phyloP scores from a whole-genome alignment of 2,888 invertebrate genomes.

The Eupithecia pulchellata region DNA sequence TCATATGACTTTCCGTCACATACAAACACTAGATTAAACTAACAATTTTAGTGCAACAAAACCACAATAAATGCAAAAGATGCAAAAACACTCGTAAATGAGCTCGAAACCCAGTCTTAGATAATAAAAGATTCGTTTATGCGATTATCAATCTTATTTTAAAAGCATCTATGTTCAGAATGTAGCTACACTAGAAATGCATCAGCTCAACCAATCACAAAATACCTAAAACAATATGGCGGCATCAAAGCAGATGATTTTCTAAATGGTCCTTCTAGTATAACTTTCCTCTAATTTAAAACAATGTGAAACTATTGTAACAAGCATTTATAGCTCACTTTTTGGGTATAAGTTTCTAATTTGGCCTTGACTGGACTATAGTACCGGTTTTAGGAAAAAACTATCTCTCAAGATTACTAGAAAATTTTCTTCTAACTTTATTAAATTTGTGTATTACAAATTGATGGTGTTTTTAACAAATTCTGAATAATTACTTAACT shows the following conservation, averaged over 20 bases:
- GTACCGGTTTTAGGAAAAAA: not conserved
- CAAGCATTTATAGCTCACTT: not conserved
- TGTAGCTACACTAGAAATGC: conserved; percentile 7
- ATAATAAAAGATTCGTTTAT: conserved; percentile 32
- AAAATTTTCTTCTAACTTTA: not conserved
- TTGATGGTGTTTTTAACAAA: no score
- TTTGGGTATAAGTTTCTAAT: conserved; percentile 6
- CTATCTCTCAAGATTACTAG: not conserved
- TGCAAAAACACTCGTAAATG: conserved; percentile 19
- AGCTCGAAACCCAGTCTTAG: conserved; percentile 32
- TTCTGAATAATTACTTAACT: not conserved
- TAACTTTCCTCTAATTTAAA: not conserved
- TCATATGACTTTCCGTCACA: conserved; percentile 18
- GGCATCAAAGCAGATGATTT: conserved; percentile 5
- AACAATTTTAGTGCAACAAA: conserved; percentile 48
- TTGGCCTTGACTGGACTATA: not conserved
- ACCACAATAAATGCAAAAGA: conserved; percentile 27
- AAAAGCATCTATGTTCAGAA: conserved; percentile 11
- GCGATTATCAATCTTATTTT: conserved; percentile 15
- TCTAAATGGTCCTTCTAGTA: not conserved
- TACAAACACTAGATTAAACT: conserved; percentile 3
- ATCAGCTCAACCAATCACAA: not conserved
- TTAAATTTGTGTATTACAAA: no score
- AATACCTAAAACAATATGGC: conserved; percentile 17
- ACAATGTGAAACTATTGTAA: conserved; percentile 3